Evolutionary conservation across 2,797 vertebrate genomes (phyloP), one percentile per base, ranked within the genome.

Genomic region (Melanotaenia parkinsoni): DNA sequence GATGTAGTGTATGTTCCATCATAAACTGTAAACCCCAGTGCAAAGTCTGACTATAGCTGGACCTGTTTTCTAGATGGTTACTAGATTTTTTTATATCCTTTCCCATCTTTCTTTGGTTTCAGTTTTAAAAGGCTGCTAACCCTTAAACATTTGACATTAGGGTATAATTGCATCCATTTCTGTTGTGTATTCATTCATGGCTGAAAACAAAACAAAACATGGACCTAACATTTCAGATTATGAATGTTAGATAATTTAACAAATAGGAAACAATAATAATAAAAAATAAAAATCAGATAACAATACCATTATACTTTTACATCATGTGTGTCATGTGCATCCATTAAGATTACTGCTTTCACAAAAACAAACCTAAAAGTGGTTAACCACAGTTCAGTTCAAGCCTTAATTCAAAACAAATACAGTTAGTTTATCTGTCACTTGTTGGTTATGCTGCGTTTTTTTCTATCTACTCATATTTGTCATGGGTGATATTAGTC

Each of bases 401-500:
- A 53, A 53, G 22, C 4, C 11, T 24, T 26, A 4, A 16, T 53
- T 24, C 18, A 12, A 22, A 53, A 53, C 3, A 24, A 24, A 22
- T 11, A 12, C 5, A 53, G n/a, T 72, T n/a, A 58, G n/a, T 77
- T 53, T 56, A 58, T 26, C 12, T 12, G 24, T 65, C 33, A 54
- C 3, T 20, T 81, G 54, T 56, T 68, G 20, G 8, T 40, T 32
- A 56, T 61, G 5, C 32, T 51, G 30, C 22, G 61, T 3, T 72
- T 58, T 33, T 33, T 50, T 66, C 54, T 43, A 9, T 24, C 61
- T 53, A 28, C n/a, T 0, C 58, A 68, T 72, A 54, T 77, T 59
- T 68, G 63, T 76, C 58, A 70, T 79, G 38, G 45, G 26, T 73
- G 28, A 61, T 86, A 84, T 86, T 84, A 82, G 79, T 76, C 45